phyloP scores from a whole-genome alignment of 1,140 invertebrate genomes.

The Drosophila equinoxialis region DNA sequence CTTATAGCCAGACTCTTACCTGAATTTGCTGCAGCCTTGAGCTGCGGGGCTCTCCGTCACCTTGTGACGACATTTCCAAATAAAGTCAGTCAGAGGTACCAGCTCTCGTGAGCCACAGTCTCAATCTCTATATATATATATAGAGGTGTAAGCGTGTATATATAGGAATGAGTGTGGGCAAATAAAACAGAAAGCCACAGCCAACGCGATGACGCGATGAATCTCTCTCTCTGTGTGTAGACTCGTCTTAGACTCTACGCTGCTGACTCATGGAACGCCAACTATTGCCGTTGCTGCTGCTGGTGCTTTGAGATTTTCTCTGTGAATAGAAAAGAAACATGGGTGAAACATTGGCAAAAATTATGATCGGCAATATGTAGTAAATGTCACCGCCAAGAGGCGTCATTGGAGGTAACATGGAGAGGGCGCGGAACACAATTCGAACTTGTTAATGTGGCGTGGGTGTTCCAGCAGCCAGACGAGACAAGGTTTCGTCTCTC shows the following conservation, averaged over 20 bases:
- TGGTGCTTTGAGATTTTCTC: slow-evolving; percentile 18
- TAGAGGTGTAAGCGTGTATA: too few species aligned
- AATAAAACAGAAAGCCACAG: slow-evolving; percentile 16
- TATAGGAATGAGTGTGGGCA: slow-evolving; percentile 49
- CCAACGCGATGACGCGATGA: slow-evolving; percentile 55
- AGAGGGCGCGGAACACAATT: slow-evolving; percentile 21
- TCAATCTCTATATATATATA: slow-evolving; percentile 8
- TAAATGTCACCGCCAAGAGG: slow-evolving; percentile 65
- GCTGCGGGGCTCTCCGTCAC: slow-evolving; percentile 54
- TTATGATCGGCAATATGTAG: slow-evolving; percentile 30
- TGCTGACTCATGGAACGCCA: slow-evolving; percentile 52
- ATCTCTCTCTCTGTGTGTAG: slow-evolving; percentile 41
- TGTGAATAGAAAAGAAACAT: slow-evolving; percentile 33
- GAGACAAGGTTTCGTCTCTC: neutral
- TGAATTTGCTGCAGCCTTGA: slow-evolving; percentile 85
- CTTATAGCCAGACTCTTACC: slow-evolving; percentile 79
- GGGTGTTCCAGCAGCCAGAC: slow-evolving; percentile 38
- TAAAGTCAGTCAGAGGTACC: slow-evolving; percentile 33
- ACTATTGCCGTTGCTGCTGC: neutral
- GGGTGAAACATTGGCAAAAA: slow-evolving; percentile 27
- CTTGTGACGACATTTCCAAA: slow-evolving; percentile 81
- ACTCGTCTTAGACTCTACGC: slow-evolving; percentile 63
- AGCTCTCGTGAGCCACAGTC: slow-evolving; percentile 21
- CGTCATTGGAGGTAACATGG: slow-evolving; percentile 20
- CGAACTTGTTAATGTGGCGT: slow-evolving; percentile 27